Base-by-base conservation (phyloP, 2,888 invertebrate genomes). In the Coenonympha arcania region DNA sequence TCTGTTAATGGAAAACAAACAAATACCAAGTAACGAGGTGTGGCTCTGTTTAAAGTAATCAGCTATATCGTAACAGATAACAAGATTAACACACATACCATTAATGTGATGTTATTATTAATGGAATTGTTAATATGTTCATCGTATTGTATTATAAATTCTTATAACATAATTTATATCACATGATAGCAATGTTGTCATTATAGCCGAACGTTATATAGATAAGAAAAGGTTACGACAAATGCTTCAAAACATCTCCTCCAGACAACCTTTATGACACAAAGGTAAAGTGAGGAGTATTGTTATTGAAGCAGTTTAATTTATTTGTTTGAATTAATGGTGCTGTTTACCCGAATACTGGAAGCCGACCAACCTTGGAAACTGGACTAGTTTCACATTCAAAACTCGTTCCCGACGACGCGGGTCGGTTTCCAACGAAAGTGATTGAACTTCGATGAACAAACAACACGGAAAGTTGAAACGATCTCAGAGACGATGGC, bases 361-460 rank as follows among this genome's bases (percentile, higher is more conserved):
- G 19, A 48, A 48, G 34, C 56, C 57, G 63, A 61, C 61, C 66
- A 76, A 75, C 77, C 77, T 80, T 78, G 75, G 72, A 61, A 75
- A 73, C 69, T 73, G 62, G 63, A 64, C 64, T 73, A 72, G 75
- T 76, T 78, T 65, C 64, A 61, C 62, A 70, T 75, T 74, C 68
- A 70, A 71, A 78, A 79, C 52, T 47, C 48, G 60, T 55, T 55
- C 34, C 54, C 55, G 56, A 56, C 59, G 55, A 51, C 61, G 61
- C 60, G 66, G 64, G 63, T 72, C 65, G 70, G 59, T 36, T 64
- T 64, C 63, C 66, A 64, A 62, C 65, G 65, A 68, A 71, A 73
- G 74, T 77, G 73, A 72, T 72, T 72, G 51, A 80, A 79, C 69
- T 79, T 75, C 68, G 67, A 73, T 63, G 69, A 74, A 76, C 72